Base-by-base conservation (phyloP, 2,113 vertebrate genomes). In the Phoxinus phoxinus region DNA sequence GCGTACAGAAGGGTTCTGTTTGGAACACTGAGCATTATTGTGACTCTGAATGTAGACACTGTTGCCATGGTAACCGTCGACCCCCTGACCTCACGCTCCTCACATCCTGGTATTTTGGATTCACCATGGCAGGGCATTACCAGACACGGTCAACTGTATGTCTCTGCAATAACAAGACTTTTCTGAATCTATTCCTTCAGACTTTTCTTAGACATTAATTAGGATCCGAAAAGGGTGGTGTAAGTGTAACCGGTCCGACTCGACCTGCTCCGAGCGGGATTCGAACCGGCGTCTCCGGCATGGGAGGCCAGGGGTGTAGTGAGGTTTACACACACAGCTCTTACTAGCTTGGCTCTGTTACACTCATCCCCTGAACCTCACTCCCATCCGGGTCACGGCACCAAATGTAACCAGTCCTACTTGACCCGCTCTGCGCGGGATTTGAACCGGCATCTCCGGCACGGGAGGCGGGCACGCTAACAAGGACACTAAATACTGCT, bases 151-250 rank as follows among this genome's bases (percentile, higher is more conserved):
- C 81, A 37, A 72, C 67, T 61, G 37, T 44, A 65, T 11, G 53
- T 35, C 75, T 84, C 75, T 84, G 87, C 85, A 88, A 86, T 88
- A 84, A 88, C 51, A 41, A 41, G 59, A 86, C 87, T 85, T 27
- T 72, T 15, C 37, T 77, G 69, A 78, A 67, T 75, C n/a, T 72
- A 37, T n/a, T 21, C 59, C 35, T 32, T 58, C 19, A 3, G 19
- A 3, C 23, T 59, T 61, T 79, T 61, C 12, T 58, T 56, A 30
- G 7, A 19, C 53, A 56, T 56, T 56, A 21, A 56, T 21, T 56
- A 2, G n/a, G n/a, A 75, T 75, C 21, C 0, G 6, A 30, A 77
- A 37, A 78, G 25, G 32, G 23, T 41, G 77, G 4, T 63, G 9
- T 59, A 41, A 32, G 53, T 56, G 19, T 56, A 56, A 56, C 2